These are phyloP conservation scores for Aleiodes sp. DNA, from an alignment of 1,140 invertebrate species.

Conservation along the genomic window DNA sequence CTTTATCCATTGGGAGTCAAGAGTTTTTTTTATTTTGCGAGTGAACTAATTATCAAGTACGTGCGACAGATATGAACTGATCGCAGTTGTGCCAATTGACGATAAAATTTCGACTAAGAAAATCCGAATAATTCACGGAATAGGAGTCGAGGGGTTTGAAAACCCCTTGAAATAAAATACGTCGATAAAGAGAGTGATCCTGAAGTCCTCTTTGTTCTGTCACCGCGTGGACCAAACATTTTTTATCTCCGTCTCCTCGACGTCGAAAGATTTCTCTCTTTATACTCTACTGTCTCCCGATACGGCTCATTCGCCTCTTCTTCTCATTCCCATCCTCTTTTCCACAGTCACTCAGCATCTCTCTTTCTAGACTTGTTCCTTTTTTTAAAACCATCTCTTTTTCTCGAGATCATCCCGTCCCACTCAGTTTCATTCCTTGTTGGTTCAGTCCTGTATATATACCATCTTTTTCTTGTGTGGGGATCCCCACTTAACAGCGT, in stretches of 20 bases:
- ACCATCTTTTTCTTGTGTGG: constrained; percentile 20
- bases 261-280: constrained; percentile 31
- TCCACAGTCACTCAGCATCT: neutral
- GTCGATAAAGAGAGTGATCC: constrained; percentile 22
- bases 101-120: neutral
- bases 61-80: neutral
- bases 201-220: constrained; percentile 50
- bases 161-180: constrained; percentile 6
- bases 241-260: constrained; percentile 37
- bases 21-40: neutral
- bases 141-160: neutral
- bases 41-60: neutral
- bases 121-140: too few species aligned
- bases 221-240: constrained; percentile 50
- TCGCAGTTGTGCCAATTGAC: neutral
- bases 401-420: constrained; percentile 8
- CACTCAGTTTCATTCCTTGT: constrained; percentile 1
- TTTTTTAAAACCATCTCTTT: neutral
- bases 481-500: constrained; percentile 54
- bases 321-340: constrained; percentile 6
- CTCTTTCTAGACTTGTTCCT: neutral
- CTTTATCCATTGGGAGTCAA: neutral
- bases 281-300: constrained; percentile 27
- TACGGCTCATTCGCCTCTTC: neutral
- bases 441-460: neutral